These are phyloP conservation scores for Piezodorus guildinii DNA, from an alignment of 1,140 invertebrate genomes.

Conservation along the genomic window DNA sequence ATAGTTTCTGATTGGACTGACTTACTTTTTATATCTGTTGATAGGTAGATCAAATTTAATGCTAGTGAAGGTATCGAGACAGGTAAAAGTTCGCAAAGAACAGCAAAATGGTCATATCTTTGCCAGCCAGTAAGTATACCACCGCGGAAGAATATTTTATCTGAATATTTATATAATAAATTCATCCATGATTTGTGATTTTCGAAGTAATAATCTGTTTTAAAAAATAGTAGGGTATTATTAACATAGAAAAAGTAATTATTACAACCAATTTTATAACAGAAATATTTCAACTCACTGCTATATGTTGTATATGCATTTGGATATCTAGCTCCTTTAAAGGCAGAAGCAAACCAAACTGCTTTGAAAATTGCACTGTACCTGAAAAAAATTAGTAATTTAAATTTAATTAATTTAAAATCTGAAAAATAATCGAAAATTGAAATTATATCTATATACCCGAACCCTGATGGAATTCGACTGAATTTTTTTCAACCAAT, in stretches of 20 bases:
- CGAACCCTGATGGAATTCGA: too few relatives aligned
- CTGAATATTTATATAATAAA: slow-evolving; percentile 19
- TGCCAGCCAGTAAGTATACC: slow-evolving; percentile 28
- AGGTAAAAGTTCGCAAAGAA: slow-evolving; percentile 53
- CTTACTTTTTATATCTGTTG: slow-evolving; percentile 19
- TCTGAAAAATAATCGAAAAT: too few relatives aligned
- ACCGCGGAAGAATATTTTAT: slow-evolving; percentile 21
- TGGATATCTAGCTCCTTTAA: slow-evolving; percentile 45
- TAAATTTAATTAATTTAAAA: not conserved
- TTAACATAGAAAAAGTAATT: not conserved
- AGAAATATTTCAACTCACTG: not conserved
- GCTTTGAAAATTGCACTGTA: slow-evolving; percentile 39
- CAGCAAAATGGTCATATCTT: slow-evolving; percentile 53
- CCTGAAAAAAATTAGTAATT: not conserved
- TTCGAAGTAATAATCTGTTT: slow-evolving; percentile 22
- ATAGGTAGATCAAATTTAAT: slow-evolving; percentile 35
- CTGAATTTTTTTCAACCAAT: too few relatives aligned
- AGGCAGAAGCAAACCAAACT: slow-evolving; percentile 52
- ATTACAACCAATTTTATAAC: not conserved
- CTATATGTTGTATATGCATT: slow-evolving; percentile 39
- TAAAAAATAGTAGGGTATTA: too few relatives aligned
- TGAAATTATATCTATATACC: too few relatives aligned
- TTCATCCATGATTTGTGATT: slow-evolving; percentile 28
- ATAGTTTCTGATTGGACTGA: slow-evolving; percentile 6
- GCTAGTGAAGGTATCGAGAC: slow-evolving; percentile 43